phyloP scores from a whole-genome alignment of 2,888 invertebrate genomes.

The Nomada hirtipes region DNA sequence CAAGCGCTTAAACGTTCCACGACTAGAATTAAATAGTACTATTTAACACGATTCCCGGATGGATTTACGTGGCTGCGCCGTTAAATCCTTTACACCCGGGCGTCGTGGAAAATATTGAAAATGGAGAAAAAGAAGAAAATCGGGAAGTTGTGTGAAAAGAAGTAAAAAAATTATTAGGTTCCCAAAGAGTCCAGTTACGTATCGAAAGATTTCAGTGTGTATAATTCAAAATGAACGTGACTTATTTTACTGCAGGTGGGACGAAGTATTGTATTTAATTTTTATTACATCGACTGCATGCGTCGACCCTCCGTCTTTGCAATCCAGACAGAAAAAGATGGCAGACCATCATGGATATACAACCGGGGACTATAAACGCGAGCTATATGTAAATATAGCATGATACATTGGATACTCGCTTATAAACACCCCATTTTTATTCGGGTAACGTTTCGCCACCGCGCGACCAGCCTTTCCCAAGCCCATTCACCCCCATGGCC shows the following conservation, averaged over 20 bases:
- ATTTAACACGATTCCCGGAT: slow-evolving; percentile 65
- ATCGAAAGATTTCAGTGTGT: not conserved
- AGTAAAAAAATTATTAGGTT: too few relatives aligned
- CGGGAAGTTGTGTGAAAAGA: not conserved
- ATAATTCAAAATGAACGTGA: not conserved
- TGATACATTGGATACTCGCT: slow-evolving; percentile 84
- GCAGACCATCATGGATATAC: slow-evolving; percentile 69
- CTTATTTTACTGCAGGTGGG: slow-evolving; percentile 32
- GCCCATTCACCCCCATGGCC: slow-evolving; percentile 51
- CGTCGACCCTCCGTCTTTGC: slow-evolving; percentile 68
- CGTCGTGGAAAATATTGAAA: slow-evolving; percentile 42
- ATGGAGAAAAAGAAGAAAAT: not conserved
- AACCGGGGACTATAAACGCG: slow-evolving; percentile 75
- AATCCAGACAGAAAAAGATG: slow-evolving; percentile 27
- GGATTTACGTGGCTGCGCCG: slow-evolving; percentile 51
- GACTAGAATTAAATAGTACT: slow-evolving; percentile 81
- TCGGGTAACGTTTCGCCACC: slow-evolving; percentile 81
- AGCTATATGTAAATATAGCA: slow-evolving; percentile 83
- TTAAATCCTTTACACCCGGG: slow-evolving; percentile 30
- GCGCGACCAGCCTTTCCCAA: slow-evolving; percentile 64
- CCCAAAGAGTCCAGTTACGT: not conserved
- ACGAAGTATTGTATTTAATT: slow-evolving; percentile 83
- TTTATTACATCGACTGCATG: slow-evolving; percentile 81
- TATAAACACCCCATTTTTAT: slow-evolving; percentile 85
- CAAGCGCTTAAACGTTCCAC: slow-evolving; percentile 83